Base-by-base conservation (phyloP, 2,113 vertebrate genomes). In the Takifugu bimaculatus region DNA sequence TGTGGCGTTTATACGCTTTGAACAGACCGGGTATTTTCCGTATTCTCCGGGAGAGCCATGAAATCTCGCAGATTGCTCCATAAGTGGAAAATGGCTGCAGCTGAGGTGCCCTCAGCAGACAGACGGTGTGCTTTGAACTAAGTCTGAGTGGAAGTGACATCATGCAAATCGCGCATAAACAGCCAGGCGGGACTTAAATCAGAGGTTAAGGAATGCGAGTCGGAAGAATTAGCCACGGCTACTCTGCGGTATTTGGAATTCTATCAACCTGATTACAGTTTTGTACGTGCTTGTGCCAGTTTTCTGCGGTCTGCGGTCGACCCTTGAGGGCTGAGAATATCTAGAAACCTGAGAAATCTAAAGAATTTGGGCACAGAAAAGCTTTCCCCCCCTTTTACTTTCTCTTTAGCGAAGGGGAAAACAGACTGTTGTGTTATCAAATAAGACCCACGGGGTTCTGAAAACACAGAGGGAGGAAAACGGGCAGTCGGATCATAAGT, bases 381-480 rank as follows among this genome's bases (percentile, higher is more conserved):
- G 7, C 3, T 10, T 35, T 7, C 35, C 35, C 20, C 35, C 35
- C 35, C 35, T 11, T 39, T 39, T 4, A 9, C 35, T 39, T 39
- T 39, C 35, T 7, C 35, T 39, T 10, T 39, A 10, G 7, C 11
- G 11, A 1, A 32, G 63, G 66, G 68, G 64, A 74, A 79, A 80
- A 82, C 63, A 76, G 52, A 65, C 61, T 77, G 78, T 81, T 73
- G 77, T 75, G 67, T 68, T 70, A 78, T 86, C 80, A 84, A 84
- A 85, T 64, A 75, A 68, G 57, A 63, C 68, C 54, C 69, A 53
- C 54, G 64, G 70, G 70, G 60, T 72, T 85, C 67, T 69, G 60
- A 62, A 74, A 81, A 81, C 59, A 68, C 26, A 28, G n/a, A 25
- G 42, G 5, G 49, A 74, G 50, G 57, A 20, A 53, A 63, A 52